phyloP scores from a whole-genome alignment of 2,113 vertebrate species.

The Leptobrachium leishanense region DNA sequence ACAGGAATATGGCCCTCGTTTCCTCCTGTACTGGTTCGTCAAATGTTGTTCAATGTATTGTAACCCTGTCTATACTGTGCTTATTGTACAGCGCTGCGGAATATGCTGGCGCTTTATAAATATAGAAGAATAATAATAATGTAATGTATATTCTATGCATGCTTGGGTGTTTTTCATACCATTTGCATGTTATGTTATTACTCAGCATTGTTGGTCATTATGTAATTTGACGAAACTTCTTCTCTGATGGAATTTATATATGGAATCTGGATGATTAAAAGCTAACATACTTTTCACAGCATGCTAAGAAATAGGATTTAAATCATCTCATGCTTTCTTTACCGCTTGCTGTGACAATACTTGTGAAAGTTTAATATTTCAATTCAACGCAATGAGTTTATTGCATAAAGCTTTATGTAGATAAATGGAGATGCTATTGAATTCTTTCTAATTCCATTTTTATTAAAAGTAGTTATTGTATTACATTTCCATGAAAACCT shows the following conservation, averaged over 20 bases:
- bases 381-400: constrained; percentile 67
- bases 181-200: too few relatives aligned
- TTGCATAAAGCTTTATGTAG: constrained; percentile 70
- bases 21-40: too few relatives aligned
- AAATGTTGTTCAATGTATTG: too few relatives aligned
- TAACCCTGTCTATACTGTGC: too few relatives aligned
- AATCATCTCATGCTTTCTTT: constrained; percentile 69
- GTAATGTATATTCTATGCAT: too few relatives aligned
- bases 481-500: constrained; percentile 8
- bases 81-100: too few relatives aligned
- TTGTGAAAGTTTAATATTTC: constrained; percentile 77
- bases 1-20: too few relatives aligned
- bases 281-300: constrained; percentile 70
- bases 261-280: constrained; percentile 76
- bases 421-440: constrained; percentile 34
- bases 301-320: constrained; percentile 73
- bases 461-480: constrained; percentile 50
- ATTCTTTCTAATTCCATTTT: constrained; percentile 57
- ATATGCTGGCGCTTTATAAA: too few relatives aligned
- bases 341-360: constrained; percentile 72
- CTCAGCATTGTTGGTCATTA: too few relatives aligned
- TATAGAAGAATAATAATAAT: too few relatives aligned
- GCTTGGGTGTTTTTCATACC: too few relatives aligned
- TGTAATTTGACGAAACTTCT: constrained; percentile 67
- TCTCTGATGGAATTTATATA: constrained; percentile 76